phyloP scores from a whole-genome alignment of 2,797 vertebrate genomes.

The Protonibea diacanthus region DNA sequence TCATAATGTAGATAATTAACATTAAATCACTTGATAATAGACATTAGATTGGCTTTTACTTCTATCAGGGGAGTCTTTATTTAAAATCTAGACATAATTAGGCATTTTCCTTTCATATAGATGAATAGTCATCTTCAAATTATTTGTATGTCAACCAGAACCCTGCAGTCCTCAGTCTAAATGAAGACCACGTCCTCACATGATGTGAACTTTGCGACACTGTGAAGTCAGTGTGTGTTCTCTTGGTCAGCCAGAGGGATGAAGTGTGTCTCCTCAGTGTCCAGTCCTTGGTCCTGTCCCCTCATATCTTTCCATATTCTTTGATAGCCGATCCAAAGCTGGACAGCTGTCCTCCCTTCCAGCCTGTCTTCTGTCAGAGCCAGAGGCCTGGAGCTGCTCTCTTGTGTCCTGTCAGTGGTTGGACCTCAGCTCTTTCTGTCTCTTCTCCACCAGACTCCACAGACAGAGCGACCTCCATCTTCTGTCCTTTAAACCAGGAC shows the following conservation, averaged over 20 bases:
- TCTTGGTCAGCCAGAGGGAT: neutral
- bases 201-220: neutral
- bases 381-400: slow-evolving; percentile 39
- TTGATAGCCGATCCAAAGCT: slow-evolving; percentile 7
- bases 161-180: slow-evolving; percentile 19
- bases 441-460: slow-evolving; percentile 13
- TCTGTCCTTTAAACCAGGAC: slow-evolving; percentile 23
- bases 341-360: slow-evolving; percentile 41
- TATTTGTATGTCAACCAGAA: neutral
- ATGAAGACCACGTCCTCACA: slow-evolving; percentile 21
- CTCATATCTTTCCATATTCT: slow-evolving; percentile 3
- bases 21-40: slow-evolving; percentile 63
- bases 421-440: slow-evolving; percentile 7
- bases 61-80: slow-evolving; percentile 25
- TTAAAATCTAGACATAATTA: slow-evolving; percentile 16
- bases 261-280: slow-evolving; percentile 26
- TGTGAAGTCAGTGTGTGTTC: slow-evolving; percentile 18
- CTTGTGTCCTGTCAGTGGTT: slow-evolving; percentile 33
- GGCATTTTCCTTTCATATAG: neutral
- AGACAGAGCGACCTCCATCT: slow-evolving; percentile 30
- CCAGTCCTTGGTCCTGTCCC: slow-evolving; percentile 24
- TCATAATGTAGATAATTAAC: slow-evolving; percentile 64
- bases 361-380: slow-evolving; percentile 35
- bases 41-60: slow-evolving; percentile 57
- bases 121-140: slow-evolving; percentile 4